Conservation (phyloP, 2,113 vertebrate species). For the Jaculus jaculus region DNA sequence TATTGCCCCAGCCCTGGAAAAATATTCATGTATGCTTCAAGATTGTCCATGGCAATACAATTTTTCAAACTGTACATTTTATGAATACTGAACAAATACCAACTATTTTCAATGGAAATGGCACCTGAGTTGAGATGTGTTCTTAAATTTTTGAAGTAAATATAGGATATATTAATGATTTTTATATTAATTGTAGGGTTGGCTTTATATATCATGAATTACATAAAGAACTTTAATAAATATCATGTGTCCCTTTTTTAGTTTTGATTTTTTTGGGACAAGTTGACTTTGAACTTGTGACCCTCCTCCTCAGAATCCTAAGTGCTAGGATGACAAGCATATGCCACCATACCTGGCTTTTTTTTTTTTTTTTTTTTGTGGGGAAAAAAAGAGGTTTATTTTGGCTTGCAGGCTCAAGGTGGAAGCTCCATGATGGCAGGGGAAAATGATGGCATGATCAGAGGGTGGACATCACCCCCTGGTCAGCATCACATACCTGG, state of each 20-base stretch:
- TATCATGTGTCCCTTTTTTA: background rate
- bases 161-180: background rate
- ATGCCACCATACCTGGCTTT: background rate
- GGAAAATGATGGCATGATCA: too few species aligned
- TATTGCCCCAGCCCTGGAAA: background rate
- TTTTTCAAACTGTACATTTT: conserved; percentile 21
- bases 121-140: background rate
- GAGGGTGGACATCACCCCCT: too few species aligned
- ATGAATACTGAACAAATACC: background rate
- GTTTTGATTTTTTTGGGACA: background rate
- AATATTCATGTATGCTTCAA: background rate
- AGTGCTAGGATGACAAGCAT: background rate
- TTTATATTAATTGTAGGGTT: conserved; percentile 4
- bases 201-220: background rate
- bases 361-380: too few species aligned
- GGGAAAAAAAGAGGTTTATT: too few species aligned
- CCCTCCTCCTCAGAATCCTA: background rate
- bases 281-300: background rate
- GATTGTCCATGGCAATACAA: background rate
- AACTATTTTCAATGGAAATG: conserved; percentile 4
- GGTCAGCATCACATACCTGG: too few species aligned
- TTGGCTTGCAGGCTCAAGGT: too few species aligned
- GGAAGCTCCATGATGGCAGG: too few species aligned
- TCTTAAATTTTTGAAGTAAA: background rate
- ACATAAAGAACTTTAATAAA: background rate